These are phyloP conservation scores for Timema cristinae DNA, from an alignment of 2,888 invertebrate genomes.

Conservation along the genomic window DNA sequence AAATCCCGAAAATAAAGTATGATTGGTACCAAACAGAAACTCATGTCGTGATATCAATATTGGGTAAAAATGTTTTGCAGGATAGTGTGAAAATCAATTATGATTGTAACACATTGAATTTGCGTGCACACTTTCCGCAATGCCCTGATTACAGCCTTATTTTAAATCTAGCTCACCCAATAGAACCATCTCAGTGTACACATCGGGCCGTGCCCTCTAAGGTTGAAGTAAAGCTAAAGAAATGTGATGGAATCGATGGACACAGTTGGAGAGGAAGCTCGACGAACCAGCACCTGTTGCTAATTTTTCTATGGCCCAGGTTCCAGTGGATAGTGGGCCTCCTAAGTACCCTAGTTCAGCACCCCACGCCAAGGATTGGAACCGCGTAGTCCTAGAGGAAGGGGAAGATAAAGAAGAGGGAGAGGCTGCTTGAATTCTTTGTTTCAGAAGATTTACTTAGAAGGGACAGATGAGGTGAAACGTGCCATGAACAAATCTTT, in stretches of 20 bases:
- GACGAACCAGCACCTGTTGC: conserved; percentile 46
- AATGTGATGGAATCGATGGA: conserved; percentile 79
- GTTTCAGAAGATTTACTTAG: conserved; percentile 91
- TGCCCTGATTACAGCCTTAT: conserved; percentile 64
- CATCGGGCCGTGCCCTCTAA: conserved; percentile 73
- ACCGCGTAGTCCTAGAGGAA: conserved; percentile 77
- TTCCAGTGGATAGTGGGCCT: conserved; percentile 38
- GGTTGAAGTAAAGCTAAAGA: conserved; percentile 79
- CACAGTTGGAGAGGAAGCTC: conserved; percentile 59
- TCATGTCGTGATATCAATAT: conserved; percentile 73
- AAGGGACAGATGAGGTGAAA: conserved; percentile 87
- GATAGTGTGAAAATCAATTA: conserved; percentile 64
- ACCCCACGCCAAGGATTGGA: conserved; percentile 76
- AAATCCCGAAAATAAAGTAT: conserved; percentile 48
- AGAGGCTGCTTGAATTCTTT: conserved; percentile 85
- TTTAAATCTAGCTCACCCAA: conserved; percentile 64
- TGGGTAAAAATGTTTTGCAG: conserved; percentile 70
- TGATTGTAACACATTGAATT: conserved; percentile 53
- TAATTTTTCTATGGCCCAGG: not conserved
- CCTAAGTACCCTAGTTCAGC: conserved; percentile 58
- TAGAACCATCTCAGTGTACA: conserved; percentile 63
- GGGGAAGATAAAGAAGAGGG: conserved; percentile 79
- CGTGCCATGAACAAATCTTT: conserved; percentile 98
- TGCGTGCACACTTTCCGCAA: conserved; percentile 55
- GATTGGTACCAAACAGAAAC: conserved; percentile 89